Percentiles rank a stretch among this genome's conserved stretches.
These are phyloP conservation scores for Endotricha flammealis DNA, from an alignment of 2,888 invertebrate genomes.

Conservation along the genomic window DNA sequence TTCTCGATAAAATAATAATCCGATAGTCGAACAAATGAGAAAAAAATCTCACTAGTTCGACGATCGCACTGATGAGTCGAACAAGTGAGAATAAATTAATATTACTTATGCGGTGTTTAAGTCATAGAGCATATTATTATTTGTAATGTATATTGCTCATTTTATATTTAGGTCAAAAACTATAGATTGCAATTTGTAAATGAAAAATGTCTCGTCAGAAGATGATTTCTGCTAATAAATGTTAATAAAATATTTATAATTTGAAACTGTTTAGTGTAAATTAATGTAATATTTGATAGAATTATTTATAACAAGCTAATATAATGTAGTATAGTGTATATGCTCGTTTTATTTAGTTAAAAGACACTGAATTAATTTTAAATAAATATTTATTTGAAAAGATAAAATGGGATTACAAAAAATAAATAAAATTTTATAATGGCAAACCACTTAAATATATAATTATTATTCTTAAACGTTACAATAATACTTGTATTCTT, in stretches of 20 bases:
- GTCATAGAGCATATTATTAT: too few relatives aligned
- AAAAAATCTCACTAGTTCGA: too few relatives aligned
- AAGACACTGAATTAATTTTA: slow-evolving; percentile 21
- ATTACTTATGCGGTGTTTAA: too few relatives aligned
- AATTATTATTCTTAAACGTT: slow-evolving; percentile 28
- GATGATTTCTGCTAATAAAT: too few relatives aligned
- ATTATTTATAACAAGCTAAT: slow-evolving; percentile 19
- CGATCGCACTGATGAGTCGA: too few relatives aligned
- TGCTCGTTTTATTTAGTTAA: slow-evolving; percentile 4
- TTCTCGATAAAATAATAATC: too few relatives aligned
- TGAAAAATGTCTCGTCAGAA: too few relatives aligned
- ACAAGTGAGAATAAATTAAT: too few relatives aligned
- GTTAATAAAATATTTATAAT: neutral
- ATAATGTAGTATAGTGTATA: slow-evolving; percentile 14
- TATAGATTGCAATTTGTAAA: too few relatives aligned
- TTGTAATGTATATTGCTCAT: too few relatives aligned
- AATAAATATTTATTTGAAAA: slow-evolving; percentile 56
- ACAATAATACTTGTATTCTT: slow-evolving; percentile 26
- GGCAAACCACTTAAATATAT: slow-evolving; percentile 25
- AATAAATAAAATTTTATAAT: slow-evolving; percentile 58
- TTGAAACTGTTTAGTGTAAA: slow-evolving; percentile 8
- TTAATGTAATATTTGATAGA: slow-evolving; percentile 12
- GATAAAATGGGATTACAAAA: slow-evolving; percentile 52
- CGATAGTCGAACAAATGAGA: too few relatives aligned
- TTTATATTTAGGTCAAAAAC: too few relatives aligned